Evolutionary conservation across 2,113 vertebrate species (phyloP).

Genomic region (Chlamydotis undulata): DNA sequence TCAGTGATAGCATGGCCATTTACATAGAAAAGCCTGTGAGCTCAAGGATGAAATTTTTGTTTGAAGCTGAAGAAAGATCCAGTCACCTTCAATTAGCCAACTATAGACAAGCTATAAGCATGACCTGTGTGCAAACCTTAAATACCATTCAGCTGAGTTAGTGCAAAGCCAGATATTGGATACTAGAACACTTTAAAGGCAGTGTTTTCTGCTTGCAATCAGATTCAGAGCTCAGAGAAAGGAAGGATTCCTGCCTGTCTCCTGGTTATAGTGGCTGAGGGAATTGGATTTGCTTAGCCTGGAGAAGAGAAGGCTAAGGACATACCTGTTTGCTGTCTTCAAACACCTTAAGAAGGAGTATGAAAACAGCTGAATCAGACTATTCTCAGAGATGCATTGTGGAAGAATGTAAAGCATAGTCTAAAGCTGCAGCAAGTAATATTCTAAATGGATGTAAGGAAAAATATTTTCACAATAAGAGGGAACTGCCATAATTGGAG

Average conservation of each 20-base stretch:
- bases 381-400: background rate
- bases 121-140: background rate
- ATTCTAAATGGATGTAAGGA: background rate
- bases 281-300: background rate
- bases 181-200: background rate
- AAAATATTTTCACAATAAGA: background rate
- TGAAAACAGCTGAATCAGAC: background rate
- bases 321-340: background rate
- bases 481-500: background rate
- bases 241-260: background rate
- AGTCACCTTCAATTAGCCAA: background rate
- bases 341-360: background rate
- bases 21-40: background rate
- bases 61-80: background rate
- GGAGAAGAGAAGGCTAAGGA: background rate
- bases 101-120: background rate
- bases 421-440: background rate
- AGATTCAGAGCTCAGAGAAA: background rate
- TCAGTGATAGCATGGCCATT: background rate
- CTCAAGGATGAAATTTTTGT: background rate
- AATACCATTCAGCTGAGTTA: background rate
- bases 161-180: background rate
- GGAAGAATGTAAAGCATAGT: background rate
- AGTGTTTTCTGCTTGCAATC: background rate
- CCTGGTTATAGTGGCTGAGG: background rate